Evolutionary conservation across 2,797 vertebrate genomes (phyloP).

Genomic region (Lepidocolaptes lacrymiger): DNA sequence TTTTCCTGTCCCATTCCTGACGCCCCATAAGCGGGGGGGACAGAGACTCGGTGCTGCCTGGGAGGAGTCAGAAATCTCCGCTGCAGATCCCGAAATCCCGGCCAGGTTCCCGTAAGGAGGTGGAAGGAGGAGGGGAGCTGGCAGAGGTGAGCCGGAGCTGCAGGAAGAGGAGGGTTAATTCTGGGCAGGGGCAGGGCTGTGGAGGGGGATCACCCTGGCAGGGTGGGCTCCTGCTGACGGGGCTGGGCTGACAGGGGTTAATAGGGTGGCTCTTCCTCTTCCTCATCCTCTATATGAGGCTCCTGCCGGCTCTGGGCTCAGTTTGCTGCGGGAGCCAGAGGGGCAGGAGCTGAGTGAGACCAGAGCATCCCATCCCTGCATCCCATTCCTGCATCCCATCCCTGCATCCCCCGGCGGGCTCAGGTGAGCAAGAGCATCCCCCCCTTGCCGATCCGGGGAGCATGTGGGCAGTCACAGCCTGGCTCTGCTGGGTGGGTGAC

Average conservation of each 20-base stretch:
- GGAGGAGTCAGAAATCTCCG: neutral
- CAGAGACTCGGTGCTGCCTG: neutral
- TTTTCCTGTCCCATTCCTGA: neutral
- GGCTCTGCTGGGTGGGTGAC: neutral
- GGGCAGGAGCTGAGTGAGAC: neutral
- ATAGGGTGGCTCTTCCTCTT: conserved; percentile 56
- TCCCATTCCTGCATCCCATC: neutral
- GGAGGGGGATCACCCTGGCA: neutral
- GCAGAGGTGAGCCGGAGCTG: neutral
- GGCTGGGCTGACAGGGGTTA: conserved; percentile 3
- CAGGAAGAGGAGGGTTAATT: neutral
- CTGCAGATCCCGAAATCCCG: accelerated
- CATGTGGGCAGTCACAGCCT: neutral
- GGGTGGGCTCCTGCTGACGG: neutral
- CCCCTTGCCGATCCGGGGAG: neutral
- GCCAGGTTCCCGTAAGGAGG: neutral
- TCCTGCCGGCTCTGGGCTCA: neutral
- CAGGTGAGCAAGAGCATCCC: neutral
- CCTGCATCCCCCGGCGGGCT: neutral
- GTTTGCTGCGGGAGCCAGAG: neutral
- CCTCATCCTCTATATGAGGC: conserved; percentile 30
- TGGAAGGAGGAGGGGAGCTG: neutral
- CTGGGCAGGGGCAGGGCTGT: neutral
- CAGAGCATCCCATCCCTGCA: neutral
- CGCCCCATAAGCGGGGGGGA: neutral